Percentiles rank a stretch among this genome's conserved stretches.
phyloP scores from a whole-genome alignment of 2,888 invertebrate species.

The Harpalus rufipes region DNA sequence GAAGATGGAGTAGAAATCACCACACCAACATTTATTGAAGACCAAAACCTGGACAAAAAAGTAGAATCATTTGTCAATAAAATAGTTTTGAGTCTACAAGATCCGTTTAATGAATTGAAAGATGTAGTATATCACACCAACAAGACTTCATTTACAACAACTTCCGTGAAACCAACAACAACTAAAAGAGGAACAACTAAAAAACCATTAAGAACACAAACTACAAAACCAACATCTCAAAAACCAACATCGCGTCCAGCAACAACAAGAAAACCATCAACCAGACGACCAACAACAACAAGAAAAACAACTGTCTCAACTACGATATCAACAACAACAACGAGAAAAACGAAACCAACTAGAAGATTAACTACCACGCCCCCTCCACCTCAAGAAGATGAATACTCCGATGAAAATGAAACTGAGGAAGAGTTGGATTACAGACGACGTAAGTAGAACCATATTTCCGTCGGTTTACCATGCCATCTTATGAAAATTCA shows the following conservation, averaged over 20 bases:
- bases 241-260: constrained; percentile 68
- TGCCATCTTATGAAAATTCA: constrained; percentile 18
- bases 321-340: constrained; percentile 72
- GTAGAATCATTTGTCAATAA: constrained; percentile 91
- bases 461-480: constrained; percentile 13
- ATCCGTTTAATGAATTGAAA: constrained; percentile 89
- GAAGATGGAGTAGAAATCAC: constrained; percentile 82
- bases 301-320: constrained; percentile 74
- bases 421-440: constrained; percentile 72
- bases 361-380: constrained; percentile 76
- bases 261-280: constrained; percentile 71
- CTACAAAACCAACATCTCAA: constrained; percentile 65
- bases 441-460: constrained; percentile 75
- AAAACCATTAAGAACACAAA: constrained; percentile 71
- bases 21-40: constrained; percentile 88
- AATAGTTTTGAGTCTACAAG: constrained; percentile 90
- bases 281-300: constrained; percentile 73
- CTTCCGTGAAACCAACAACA: constrained; percentile 74
- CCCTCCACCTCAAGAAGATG: constrained; percentile 68
- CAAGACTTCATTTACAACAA: constrained; percentile 72
- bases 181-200: constrained; percentile 73
- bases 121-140: constrained; percentile 85
- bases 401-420: constrained; percentile 71
- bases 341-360: constrained; percentile 74
- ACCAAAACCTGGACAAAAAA: constrained; percentile 87